Evolutionary conservation across 1,140 invertebrate species (phyloP), one percentile per base, ranked within the genome.

Genomic region (Magallana angulata): DNA sequence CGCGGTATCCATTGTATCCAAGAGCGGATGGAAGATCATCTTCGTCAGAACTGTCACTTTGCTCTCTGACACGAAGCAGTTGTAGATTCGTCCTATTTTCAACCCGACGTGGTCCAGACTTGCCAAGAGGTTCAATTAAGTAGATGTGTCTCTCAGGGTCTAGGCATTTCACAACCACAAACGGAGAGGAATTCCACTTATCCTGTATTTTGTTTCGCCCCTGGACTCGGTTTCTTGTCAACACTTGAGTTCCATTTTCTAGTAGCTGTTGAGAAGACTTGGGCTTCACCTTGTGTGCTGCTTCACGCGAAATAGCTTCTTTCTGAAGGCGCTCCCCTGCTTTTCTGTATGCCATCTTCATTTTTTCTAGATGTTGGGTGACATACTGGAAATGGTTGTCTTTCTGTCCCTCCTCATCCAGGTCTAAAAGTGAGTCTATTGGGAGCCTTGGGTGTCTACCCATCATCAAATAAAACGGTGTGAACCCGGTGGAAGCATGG

Each of bases 401-500:
- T n/a, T 59, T 18, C 6, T 62, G 14, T 9, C 12, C 18, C 12
- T 71, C 62, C 60, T 30, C 59, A 12, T 85, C 62, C 36, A 81
- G 24, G 48, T 60, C 60, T n/a, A 85, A 56, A 36, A 85, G n/a
- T 8, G 18, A 48, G 48, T 85, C 85, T 60, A 85, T 80, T 16
- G 85, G 48, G 57, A 85, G 80, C 30, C n/a, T 71, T 5, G 85
- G 62, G 57, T 76, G 14, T 9, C 85, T 7, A 81, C 57, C 18
- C 57, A 90, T 85, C 36, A 91, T 84, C 14, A 91, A 84, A 81
- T 80, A 91, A n/a, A 71, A 82, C 30, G 90, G 89, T 7, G 83
- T 58, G 68, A 82, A 90, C 1, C 83, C 88, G 8, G 91, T 87
- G 14, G 86, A 80, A 5, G 68, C 56, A 81, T 86, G 85, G 1